Conservation (phyloP, 23 tunicate genomes). For the Ascidia mentula region DNA sequence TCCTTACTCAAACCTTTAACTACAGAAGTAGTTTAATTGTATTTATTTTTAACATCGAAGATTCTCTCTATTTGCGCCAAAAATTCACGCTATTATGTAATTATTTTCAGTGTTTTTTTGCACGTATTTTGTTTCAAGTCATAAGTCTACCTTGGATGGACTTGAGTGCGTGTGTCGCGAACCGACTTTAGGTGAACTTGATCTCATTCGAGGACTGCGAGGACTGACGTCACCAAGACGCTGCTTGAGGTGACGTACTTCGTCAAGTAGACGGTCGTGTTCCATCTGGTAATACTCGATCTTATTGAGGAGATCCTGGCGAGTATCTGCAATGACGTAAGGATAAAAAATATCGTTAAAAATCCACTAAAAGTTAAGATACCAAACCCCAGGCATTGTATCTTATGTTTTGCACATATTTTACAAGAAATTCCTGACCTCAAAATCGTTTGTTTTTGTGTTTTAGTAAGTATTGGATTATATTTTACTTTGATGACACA, state of each 20-base stretch:
- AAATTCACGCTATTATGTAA: neutral
- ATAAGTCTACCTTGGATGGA: neutral
- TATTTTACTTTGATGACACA: too few relatives aligned
- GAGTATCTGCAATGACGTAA: slow-evolving; percentile 53
- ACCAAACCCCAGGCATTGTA: neutral
- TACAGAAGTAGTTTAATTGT: too few relatives aligned
- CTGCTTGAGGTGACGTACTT: slow-evolving; percentile 72
- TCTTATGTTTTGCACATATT: neutral
- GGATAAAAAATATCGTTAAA: neutral
- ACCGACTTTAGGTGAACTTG: neutral
- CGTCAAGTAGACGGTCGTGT: slow-evolving; percentile 88
- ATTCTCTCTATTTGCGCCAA: too few relatives aligned
- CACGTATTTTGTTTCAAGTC: neutral
- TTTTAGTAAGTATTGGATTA: too few relatives aligned
- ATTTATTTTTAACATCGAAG: too few relatives aligned
- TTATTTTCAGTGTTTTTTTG: neutral
- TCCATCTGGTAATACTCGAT: slow-evolving; percentile 95
- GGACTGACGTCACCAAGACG: slow-evolving; percentile 80
- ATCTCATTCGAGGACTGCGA: slow-evolving; percentile 21
- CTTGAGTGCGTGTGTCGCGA: slow-evolving; percentile 21
- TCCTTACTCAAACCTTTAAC: too few relatives aligned
- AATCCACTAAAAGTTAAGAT: neutral
- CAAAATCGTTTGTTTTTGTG: too few relatives aligned
- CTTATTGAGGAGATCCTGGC: slow-evolving; percentile 83
- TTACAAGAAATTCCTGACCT: too few relatives aligned